These are phyloP conservation scores for Eulemur coronatus DNA, from an alignment of 2,797 vertebrate genomes.

Conservation along the genomic window DNA sequence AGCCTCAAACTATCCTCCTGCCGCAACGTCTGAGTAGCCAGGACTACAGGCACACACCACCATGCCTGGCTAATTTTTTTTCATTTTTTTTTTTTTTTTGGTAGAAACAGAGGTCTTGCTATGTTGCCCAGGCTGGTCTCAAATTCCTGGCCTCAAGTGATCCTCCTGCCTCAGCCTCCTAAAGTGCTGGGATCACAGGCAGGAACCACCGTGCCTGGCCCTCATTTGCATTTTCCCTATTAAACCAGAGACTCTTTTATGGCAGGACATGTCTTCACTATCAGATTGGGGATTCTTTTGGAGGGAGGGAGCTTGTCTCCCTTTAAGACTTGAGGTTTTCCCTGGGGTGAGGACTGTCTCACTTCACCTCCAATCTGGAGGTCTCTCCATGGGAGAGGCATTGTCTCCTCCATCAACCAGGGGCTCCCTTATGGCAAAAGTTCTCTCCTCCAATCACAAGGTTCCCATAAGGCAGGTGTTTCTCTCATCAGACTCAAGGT, in stretches of 20 bases:
- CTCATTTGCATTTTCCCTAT: neutral
- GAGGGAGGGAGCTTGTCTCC: neutral
- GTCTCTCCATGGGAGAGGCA: neutral
- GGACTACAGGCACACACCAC: neutral
- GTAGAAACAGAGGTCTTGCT: neutral
- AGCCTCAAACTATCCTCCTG: neutral
- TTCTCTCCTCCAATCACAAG: neutral
- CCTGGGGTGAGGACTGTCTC: neutral
- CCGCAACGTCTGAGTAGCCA: neutral
- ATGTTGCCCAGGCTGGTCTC: neutral
- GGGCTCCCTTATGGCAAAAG: neutral
- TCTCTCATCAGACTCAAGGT: neutral
- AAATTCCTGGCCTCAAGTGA: neutral
- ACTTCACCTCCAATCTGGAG: no score
- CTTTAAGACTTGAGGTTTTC: neutral
- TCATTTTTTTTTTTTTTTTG: no score
- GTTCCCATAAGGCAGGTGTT: neutral
- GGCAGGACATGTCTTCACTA: neutral
- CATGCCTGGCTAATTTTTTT: neutral
- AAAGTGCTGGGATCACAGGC: neutral
- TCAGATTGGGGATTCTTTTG: neutral
- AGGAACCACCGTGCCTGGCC: neutral
- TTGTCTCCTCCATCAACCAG: neutral
- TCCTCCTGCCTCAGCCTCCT: neutral
- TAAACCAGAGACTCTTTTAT: neutral